Conservation (phyloP, 2,888 invertebrate genomes). For the Ophion ventricosus region DNA sequence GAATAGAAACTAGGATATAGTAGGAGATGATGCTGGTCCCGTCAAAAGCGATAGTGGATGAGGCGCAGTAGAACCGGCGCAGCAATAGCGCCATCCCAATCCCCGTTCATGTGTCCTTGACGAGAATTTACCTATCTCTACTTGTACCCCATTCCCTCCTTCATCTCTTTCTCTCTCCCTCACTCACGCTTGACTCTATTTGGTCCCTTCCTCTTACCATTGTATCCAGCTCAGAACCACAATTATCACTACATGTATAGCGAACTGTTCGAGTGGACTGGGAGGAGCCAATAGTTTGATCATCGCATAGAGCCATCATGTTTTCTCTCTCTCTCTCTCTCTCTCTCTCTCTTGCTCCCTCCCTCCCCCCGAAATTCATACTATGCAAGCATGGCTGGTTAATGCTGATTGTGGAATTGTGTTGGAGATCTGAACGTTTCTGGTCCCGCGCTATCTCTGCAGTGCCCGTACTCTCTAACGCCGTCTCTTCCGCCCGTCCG, state of each 20-base stretch:
- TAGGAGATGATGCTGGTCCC: slow-evolving; percentile 42
- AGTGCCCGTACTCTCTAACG: slow-evolving; percentile 9
- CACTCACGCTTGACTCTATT: slow-evolving; percentile 53
- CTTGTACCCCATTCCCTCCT: neutral
- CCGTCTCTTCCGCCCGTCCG: slow-evolving; percentile 41
- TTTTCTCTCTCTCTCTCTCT: slow-evolving; percentile 1
- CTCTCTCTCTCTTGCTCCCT: slow-evolving; percentile 25
- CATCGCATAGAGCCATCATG: slow-evolving; percentile 35
- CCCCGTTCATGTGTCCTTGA: slow-evolving; percentile 40
- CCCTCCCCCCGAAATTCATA: neutral
- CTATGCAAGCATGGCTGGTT: slow-evolving; percentile 71
- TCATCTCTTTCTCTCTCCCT: slow-evolving; percentile 2
- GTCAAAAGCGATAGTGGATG: slow-evolving; percentile 34
- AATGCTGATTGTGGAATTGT: slow-evolving; percentile 79
- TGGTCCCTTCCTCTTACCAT: slow-evolving; percentile 62
- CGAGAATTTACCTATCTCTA: slow-evolving; percentile 31
- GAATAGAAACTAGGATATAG: slow-evolving; percentile 11
- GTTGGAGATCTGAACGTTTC: slow-evolving; percentile 73
- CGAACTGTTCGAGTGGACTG: slow-evolving; percentile 38
- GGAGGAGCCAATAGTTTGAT: slow-evolving; percentile 50
- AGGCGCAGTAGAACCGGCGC: neutral
- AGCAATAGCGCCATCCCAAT: slow-evolving; percentile 19
- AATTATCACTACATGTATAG: slow-evolving; percentile 75
- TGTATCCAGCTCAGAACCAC: slow-evolving; percentile 72
- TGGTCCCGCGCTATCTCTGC: slow-evolving; percentile 53